Conservation (phyloP, 2,113 vertebrate species). For the Cygnus atratus region DNA sequence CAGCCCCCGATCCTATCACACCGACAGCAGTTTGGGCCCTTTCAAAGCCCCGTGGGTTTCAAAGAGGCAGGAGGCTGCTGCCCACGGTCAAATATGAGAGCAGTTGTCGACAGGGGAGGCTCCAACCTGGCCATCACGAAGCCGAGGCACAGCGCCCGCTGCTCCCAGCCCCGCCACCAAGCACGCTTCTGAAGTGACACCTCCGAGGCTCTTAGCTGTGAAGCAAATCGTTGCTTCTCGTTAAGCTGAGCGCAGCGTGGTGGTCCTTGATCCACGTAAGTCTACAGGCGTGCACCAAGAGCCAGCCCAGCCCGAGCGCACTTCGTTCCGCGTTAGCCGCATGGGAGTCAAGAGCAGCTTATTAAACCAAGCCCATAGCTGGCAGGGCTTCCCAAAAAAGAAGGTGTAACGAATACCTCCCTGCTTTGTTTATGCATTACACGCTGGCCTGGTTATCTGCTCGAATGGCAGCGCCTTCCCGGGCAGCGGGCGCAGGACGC, state of each 20-base stretch:
- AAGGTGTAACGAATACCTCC: conserved; percentile 8
- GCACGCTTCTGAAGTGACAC: accelerated
- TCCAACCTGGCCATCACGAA: background rate
- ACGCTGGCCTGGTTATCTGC: background rate
- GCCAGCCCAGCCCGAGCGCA: background rate
- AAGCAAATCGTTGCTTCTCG: accelerated
- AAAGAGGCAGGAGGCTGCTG: accelerated
- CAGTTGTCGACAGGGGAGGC: background rate
- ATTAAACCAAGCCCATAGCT: conserved; percentile 26
- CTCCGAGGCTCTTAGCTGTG: accelerated
- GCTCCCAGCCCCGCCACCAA: accelerated
- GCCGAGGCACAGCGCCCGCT: background rate
- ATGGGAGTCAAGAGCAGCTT: background rate
- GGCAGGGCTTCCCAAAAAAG: conserved; percentile 1
- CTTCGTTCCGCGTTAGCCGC: background rate
- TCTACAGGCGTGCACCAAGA: accelerated
- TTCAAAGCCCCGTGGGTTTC: background rate
- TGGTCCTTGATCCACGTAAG: background rate
- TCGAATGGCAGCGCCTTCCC: background rate
- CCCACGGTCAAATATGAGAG: background rate
- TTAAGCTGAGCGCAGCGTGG: accelerated
- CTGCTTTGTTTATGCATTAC: conserved; percentile 45
- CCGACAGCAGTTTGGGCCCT: background rate
- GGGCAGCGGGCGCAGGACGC: background rate
- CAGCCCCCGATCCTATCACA: background rate